Conservation (phyloP, 2,888 invertebrate species). For the Drosophila hamatofila region DNA sequence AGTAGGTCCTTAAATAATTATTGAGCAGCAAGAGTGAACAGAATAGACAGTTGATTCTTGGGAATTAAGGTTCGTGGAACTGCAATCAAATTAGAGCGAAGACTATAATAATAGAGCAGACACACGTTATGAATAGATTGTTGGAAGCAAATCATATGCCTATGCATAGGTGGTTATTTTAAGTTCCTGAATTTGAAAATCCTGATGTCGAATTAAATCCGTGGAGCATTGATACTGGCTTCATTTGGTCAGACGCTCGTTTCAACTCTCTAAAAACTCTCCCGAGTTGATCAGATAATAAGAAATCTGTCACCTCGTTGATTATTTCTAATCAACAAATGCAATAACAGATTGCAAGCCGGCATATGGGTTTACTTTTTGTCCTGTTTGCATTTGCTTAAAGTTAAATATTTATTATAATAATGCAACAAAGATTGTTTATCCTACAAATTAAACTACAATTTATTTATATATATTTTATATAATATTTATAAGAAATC, state of each 20-base stretch:
- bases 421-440: no score
- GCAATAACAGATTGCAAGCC: no score
- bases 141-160: neutral
- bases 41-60: neutral
- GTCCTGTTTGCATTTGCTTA: no score
- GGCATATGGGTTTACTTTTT: no score
- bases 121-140: neutral
- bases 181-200: neutral
- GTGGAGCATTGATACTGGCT: neutral
- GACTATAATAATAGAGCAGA: neutral
- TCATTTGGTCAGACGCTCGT: neutral
- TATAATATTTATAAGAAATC: no score
- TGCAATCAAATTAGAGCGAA: neutral
- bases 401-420: no score
- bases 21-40: neutral
- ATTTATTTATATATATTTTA: no score
- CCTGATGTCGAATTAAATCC: neutral
- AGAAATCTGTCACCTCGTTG: no score
- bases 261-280: no score
- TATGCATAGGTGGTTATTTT: neutral
- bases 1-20: constrained; percentile 16
- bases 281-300: neutral
- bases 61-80: constrained; percentile 1
- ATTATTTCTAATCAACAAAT: no score
- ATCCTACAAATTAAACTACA: no score